phyloP scores from a whole-genome alignment of 1,140 invertebrate genomes.

The Nautilus pompilius region DNA sequence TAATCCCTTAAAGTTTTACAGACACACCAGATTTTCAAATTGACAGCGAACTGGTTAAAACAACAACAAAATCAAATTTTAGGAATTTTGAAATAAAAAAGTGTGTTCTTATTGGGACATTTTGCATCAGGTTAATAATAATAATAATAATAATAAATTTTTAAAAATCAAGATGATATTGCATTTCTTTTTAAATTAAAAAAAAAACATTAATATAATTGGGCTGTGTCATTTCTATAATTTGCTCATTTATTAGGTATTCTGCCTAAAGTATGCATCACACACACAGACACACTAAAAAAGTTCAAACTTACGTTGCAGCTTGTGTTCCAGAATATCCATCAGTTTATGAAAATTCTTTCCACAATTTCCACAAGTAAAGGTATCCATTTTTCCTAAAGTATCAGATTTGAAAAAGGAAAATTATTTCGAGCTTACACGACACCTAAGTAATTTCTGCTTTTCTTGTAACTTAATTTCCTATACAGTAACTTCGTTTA shows the following conservation, averaged over 20 bases:
- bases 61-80: no score
- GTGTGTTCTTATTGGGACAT: no score
- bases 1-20: no score
- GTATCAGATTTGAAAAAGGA: neutral
- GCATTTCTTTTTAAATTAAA: neutral
- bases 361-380: slow-evolving; percentile 10
- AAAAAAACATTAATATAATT: no score
- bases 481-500: no score
- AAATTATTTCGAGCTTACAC: neutral
- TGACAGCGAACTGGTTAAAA: no score
- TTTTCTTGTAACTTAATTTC: neutral
- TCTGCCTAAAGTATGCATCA: no score
- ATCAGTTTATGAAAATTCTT: slow-evolving; percentile 6
- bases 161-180: neutral
- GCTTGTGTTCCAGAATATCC: slow-evolving; percentile 11
- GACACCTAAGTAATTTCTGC: neutral
- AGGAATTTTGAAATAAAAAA: no score
- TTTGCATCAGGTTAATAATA: no score
- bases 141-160: neutral
- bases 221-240: no score
- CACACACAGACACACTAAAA: neutral
- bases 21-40: no score
- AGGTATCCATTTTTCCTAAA: slow-evolving; percentile 1
- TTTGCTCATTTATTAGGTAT: no score
- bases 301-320: slow-evolving; percentile 9